Evolutionary conservation across 2,113 vertebrate genomes (phyloP).

Genomic region (Brienomyrus brachyistius): DNA sequence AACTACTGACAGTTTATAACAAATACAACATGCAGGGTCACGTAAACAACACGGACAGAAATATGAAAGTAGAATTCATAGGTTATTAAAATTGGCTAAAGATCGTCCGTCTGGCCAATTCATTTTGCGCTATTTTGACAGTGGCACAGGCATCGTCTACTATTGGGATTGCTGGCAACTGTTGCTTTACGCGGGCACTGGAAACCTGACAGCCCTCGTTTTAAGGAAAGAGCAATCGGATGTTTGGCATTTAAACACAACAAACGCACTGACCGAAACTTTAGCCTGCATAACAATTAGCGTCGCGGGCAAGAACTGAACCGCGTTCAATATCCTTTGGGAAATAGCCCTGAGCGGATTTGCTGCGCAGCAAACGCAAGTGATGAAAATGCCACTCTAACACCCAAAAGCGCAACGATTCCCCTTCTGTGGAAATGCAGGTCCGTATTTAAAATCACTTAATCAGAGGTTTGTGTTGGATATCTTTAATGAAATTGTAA

Average conservation of each 20-base stretch:
- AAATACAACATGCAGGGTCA: neutral
- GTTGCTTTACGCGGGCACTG: neutral
- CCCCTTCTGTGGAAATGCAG: neutral
- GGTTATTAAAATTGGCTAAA: neutral
- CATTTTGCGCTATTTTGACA: neutral
- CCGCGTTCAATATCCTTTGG: conserved; percentile 10
- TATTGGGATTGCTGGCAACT: neutral
- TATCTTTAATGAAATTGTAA: neutral
- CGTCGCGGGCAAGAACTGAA: neutral
- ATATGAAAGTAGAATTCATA: neutral
- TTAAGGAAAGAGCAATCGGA: conserved; percentile 11
- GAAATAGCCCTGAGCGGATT: conserved; percentile 5
- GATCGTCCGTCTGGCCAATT: neutral
- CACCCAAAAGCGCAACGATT: neutral
- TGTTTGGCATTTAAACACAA: neutral
- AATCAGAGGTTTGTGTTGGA: neutral
- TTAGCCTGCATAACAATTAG: conserved; percentile 2
- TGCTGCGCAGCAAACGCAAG: neutral
- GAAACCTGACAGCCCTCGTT: neutral
- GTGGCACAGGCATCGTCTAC: neutral
- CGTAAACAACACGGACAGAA: neutral
- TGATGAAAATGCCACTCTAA: neutral
- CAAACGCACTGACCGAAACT: conserved; percentile 12
- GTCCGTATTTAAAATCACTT: neutral
- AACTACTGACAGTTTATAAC: neutral